A percentile compares a stretch with the other conserved stretches of the same genome.
Evolutionary conservation across 2,797 vertebrate genomes (phyloP).

Genomic region (Xerus rutilus): DNA sequence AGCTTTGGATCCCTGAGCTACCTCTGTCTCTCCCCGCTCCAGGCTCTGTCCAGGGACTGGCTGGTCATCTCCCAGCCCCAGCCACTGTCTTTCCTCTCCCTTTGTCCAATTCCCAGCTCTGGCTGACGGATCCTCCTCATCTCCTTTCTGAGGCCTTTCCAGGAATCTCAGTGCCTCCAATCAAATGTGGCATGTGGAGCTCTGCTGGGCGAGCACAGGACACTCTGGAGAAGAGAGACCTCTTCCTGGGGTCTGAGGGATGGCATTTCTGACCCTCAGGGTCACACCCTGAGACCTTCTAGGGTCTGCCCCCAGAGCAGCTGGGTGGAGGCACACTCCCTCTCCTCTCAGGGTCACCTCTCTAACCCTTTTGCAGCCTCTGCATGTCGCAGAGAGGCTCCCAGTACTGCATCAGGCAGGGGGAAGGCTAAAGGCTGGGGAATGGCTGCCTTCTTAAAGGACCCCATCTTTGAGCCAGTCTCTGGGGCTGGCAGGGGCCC

Average conservation of each 20-base stretch:
- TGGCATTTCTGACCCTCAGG: neutral
- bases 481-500: neutral
- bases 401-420: neutral
- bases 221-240: neutral
- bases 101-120: neutral
- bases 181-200: neutral
- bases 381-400: neutral
- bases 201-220: neutral
- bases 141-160: neutral
- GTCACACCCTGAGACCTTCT: neutral
- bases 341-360: neutral
- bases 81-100: neutral
- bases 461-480: neutral
- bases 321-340: neutral
- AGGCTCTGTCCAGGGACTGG: neutral
- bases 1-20: neutral
- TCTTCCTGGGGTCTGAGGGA: neutral
- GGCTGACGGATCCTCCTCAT: neutral
- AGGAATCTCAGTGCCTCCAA: neutral
- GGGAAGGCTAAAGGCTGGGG: neutral
- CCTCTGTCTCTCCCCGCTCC: neutral
- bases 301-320: neutral
- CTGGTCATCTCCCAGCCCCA: neutral
- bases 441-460: neutral
- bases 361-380: neutral